Conservation (phyloP, 2,888 invertebrate species). For the Synanthedon andrenaeformis region DNA sequence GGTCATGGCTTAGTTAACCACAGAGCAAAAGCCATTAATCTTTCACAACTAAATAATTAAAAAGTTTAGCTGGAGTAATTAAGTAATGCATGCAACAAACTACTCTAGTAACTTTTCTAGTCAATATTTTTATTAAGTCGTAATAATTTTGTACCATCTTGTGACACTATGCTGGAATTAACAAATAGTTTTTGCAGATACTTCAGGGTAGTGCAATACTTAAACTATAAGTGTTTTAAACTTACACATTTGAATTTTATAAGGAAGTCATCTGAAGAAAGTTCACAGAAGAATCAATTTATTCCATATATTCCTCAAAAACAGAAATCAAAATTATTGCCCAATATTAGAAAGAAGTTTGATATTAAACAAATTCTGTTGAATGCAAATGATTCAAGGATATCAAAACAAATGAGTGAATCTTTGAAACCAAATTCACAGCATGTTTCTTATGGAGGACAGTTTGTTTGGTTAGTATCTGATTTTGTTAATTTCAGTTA, state of each 20-base stretch:
- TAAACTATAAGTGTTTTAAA: constrained; percentile 31
- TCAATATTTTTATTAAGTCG: neutral
- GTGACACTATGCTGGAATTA: constrained; percentile 62
- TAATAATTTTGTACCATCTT: constrained; percentile 9
- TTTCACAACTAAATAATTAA: constrained; percentile 11
- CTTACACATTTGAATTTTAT: constrained; percentile 31
- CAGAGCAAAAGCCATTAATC: constrained; percentile 55
- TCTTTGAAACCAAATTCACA: constrained; percentile 29
- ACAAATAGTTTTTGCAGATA: constrained; percentile 62
- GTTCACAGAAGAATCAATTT: constrained; percentile 12
- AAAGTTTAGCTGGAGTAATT: constrained; percentile 5
- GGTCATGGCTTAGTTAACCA: constrained; percentile 24
- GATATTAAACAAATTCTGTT: constrained; percentile 26
- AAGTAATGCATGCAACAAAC: constrained; percentile 26
- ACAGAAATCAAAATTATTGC: constrained; percentile 22
- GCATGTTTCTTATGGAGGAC: constrained; percentile 40
- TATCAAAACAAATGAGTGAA: constrained; percentile 42
- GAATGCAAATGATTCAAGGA: constrained; percentile 24
- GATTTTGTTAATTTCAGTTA: too few species aligned
- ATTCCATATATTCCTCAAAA: constrained; percentile 15
- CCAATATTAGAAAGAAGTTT: constrained; percentile 27
- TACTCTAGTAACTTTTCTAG: constrained; percentile 6
- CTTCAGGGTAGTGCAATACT: constrained; percentile 40
- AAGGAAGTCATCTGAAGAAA: constrained; percentile 31
- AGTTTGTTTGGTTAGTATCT: constrained; percentile 42